These are phyloP conservation scores for Dinoponera quadriceps DNA, from an alignment of 1,140 invertebrate species.

Conservation along the genomic window DNA sequence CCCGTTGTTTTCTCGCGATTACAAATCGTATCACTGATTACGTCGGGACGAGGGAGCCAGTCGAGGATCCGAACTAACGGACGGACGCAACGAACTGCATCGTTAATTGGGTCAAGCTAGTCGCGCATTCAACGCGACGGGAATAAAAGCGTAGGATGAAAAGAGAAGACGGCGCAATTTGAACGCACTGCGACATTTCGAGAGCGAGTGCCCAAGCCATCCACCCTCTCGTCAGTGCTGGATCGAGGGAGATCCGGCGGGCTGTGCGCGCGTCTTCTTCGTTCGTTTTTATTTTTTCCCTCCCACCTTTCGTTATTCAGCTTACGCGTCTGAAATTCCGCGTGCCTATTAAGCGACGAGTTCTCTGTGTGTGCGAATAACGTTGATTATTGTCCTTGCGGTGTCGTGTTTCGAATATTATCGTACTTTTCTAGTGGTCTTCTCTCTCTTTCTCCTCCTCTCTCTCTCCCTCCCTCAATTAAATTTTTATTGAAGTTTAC, in stretches of 20 bases:
- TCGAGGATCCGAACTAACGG: conserved; percentile 11
- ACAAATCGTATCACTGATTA: conserved; percentile 51
- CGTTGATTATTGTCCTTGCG: background rate
- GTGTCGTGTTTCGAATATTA: background rate
- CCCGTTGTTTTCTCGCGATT: conserved; percentile 39
- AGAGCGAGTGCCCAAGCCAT: conserved; percentile 35
- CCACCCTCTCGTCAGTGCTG: background rate
- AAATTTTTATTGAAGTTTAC: background rate
- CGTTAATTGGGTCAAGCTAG: conserved; percentile 56
- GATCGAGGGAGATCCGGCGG: background rate
- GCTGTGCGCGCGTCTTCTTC: too few relatives aligned
- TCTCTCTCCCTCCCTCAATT: background rate
- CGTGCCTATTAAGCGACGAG: background rate
- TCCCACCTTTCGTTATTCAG: background rate
- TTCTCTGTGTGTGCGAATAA: background rate
- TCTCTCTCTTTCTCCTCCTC: conserved; percentile 18
- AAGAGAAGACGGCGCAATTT: conserved; percentile 54
- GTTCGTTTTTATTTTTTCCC: background rate
- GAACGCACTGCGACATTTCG: conserved; percentile 66
- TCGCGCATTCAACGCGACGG: conserved; percentile 28
- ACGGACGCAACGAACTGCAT: conserved; percentile 25
- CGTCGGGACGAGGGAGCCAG: background rate
- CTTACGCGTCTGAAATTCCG: background rate
- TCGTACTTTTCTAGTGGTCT: conserved; percentile 2
- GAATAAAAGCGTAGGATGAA: conserved; percentile 41